Conservation (phyloP, 2,888 invertebrate genomes). For the Orthonevra nobilis region DNA sequence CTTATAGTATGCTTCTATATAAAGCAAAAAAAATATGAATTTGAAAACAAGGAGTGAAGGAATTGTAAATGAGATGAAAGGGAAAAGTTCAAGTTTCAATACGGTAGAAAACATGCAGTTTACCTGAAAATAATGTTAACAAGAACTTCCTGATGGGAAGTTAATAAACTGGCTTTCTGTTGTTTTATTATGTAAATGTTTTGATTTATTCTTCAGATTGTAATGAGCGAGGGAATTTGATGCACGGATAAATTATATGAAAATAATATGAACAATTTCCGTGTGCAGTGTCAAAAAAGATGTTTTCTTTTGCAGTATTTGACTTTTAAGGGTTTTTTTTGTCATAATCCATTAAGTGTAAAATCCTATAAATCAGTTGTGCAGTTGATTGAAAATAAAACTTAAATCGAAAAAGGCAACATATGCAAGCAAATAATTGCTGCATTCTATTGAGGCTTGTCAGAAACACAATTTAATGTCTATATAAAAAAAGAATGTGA, state of each 20-base stretch:
- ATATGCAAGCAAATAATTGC: conserved; percentile 25
- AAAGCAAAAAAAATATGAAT: too few relatives aligned
- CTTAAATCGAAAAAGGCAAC: conserved; percentile 8
- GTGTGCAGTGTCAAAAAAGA: conserved; percentile 71
- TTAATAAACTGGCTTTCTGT: too few relatives aligned
- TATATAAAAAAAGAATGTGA: too few relatives aligned
- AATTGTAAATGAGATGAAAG: conserved; percentile 14
- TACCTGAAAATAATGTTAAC: too few relatives aligned
- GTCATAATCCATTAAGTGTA: conserved; percentile 58
- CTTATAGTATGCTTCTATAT: too few relatives aligned
- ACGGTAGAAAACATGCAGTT: too few relatives aligned
- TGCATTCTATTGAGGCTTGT: conserved; percentile 35
- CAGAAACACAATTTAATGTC: conserved; percentile 22
- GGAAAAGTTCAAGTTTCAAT: conserved; percentile 1
- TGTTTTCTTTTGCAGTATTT: conserved; percentile 65
- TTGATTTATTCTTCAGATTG: conserved; percentile 15
- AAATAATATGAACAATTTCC: conserved; percentile 29
- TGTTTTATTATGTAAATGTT: conserved; percentile 3
- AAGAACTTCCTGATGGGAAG: too few relatives aligned
- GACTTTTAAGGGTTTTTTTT: conserved; percentile 25
- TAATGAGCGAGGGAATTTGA: conserved; percentile 14
- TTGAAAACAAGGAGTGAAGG: conserved; percentile 20
- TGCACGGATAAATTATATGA: conserved; percentile 33
- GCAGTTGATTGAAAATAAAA: conserved; percentile 60
- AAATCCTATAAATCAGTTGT: conserved; percentile 62